phyloP scores from a whole-genome alignment of 2,888 invertebrate species.

The Zeuzera pyrina region DNA sequence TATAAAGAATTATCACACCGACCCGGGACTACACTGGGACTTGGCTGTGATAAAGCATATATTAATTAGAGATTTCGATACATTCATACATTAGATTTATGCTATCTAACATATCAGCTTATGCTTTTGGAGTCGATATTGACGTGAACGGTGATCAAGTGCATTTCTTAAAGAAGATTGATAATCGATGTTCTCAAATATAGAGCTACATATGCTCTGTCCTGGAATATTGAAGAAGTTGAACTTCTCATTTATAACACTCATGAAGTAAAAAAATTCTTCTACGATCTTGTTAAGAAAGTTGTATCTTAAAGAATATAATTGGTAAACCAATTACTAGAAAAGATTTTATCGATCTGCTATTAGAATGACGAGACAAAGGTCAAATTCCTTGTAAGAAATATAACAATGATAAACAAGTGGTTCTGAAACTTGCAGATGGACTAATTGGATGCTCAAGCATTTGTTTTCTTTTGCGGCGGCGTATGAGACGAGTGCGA shows the following conservation, averaged over 20 bases:
- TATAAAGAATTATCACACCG: conserved; percentile 16
- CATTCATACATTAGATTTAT: conserved; percentile 3
- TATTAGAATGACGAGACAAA: conserved; percentile 28
- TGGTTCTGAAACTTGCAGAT: conserved; percentile 22
- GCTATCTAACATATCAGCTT: conserved; percentile 1
- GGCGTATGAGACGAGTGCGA: conserved; percentile 50
- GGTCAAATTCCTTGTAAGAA: conserved; percentile 21
- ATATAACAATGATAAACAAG: conserved; percentile 11
- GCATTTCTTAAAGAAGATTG: background rate
- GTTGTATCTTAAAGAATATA: conserved; percentile 6
- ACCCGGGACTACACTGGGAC: conserved; percentile 14
- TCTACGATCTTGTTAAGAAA: conserved; percentile 1
- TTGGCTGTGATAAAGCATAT: conserved; percentile 5
- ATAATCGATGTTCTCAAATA: background rate
- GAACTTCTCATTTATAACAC: background rate
- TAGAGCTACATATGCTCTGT: background rate
- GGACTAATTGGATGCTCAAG: conserved; percentile 30
- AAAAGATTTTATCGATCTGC: conserved; percentile 9
- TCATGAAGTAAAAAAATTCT: background rate
- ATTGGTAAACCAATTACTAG: conserved; percentile 4
- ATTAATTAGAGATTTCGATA: conserved; percentile 7
- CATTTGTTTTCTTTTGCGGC: conserved; percentile 40
- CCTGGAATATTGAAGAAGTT: conserved; percentile 1
- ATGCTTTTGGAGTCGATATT: conserved; percentile 1
- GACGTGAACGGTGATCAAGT: background rate